These are phyloP conservation scores for Lytechinus pictus DNA, from an alignment of 35 echinoderm and acorn worm species.

Conservation along the genomic window DNA sequence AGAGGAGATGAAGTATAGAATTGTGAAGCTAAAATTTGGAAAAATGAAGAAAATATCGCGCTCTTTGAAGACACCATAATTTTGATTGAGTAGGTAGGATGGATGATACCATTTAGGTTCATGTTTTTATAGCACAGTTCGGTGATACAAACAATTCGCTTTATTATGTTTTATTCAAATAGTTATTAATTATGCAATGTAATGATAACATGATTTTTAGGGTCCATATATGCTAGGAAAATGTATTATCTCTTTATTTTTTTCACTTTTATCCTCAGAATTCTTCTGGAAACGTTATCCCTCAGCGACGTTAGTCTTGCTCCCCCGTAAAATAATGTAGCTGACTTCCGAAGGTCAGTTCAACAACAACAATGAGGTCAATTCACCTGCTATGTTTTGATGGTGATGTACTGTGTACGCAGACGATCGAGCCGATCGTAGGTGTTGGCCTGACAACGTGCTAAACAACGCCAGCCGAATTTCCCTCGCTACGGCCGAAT, in stretches of 20 bases:
- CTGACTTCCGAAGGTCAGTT: background rate
- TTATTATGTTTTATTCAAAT: too few species aligned
- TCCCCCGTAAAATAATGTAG: constrained; percentile 24
- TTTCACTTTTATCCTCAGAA: background rate
- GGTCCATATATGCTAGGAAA: too few species aligned
- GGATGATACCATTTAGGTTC: background rate
- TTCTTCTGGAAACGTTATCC: too few species aligned
- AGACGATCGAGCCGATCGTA: background rate
- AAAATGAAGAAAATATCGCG: too few species aligned
- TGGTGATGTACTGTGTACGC: background rate
- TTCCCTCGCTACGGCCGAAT: background rate
- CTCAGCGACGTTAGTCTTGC: background rate
- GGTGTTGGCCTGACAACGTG: constrained; percentile 36
- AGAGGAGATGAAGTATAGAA: too few species aligned
- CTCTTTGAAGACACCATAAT: background rate
- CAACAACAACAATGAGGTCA: background rate
- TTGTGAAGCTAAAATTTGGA: too few species aligned
- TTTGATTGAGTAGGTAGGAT: background rate
- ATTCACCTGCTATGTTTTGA: background rate
- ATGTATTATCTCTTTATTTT: background rate
- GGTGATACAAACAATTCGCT: too few species aligned
- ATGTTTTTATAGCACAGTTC: too few species aligned
- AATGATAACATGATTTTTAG: too few species aligned
- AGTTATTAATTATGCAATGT: too few species aligned
- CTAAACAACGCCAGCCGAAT: background rate